These are phyloP conservation scores for Aporophyla lueneburgensis DNA, from an alignment of 2,888 invertebrate genomes.

Conservation along the genomic window DNA sequence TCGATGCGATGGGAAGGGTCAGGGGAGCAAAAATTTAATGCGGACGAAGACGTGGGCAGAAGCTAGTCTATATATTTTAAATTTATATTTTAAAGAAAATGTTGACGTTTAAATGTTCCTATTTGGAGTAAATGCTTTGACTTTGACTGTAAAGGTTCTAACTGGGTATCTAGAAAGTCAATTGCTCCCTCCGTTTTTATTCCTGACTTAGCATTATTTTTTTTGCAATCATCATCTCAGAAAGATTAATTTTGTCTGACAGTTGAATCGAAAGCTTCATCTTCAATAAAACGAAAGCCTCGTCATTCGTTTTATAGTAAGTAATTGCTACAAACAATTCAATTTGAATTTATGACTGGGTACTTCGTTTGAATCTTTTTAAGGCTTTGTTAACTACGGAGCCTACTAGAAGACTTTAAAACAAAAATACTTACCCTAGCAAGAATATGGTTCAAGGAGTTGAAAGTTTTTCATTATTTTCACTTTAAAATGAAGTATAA, in stretches of 20 bases:
- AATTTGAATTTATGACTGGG: slow-evolving; percentile 17
- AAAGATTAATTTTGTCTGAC: not conserved
- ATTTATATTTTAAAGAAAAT: too few relatives aligned
- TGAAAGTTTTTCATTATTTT: not conserved
- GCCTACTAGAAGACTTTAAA: not conserved
- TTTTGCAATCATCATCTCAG: slow-evolving; percentile 6
- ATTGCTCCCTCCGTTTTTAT: not conserved
- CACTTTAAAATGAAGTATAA: too few relatives aligned
- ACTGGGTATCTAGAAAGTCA: too few relatives aligned
- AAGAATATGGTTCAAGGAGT: not conserved
- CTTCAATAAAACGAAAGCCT: slow-evolving; percentile 12
- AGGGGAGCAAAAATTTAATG: too few relatives aligned
- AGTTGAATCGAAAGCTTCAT: slow-evolving; percentile 15
- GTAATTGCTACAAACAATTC: slow-evolving; percentile 19
- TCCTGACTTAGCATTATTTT: not conserved
- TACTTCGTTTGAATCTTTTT: not conserved
- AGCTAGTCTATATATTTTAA: too few relatives aligned
- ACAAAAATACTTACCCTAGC: not conserved
- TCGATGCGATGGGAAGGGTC: too few relatives aligned
- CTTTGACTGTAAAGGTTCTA: not conserved
- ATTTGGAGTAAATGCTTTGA: too few relatives aligned
- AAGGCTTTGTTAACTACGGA: not conserved
- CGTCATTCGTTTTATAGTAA: slow-evolving; percentile 5
- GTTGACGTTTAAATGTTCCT: too few relatives aligned
- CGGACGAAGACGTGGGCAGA: too few relatives aligned